phyloP scores from a whole-genome alignment of 1,140 invertebrate species.

The Ostrea edulis region DNA sequence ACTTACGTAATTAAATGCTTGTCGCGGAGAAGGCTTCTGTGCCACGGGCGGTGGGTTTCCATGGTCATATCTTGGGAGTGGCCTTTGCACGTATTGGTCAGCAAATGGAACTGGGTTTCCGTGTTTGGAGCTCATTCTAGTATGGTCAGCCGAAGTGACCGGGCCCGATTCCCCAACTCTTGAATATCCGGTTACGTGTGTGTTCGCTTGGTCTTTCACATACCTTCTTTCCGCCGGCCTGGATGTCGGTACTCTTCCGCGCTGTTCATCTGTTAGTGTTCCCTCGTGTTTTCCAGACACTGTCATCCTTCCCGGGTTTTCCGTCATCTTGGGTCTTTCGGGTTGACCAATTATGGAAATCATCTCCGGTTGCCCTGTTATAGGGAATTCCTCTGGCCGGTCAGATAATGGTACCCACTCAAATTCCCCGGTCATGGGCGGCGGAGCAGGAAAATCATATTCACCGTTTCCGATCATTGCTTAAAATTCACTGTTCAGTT shows the following conservation, averaged over 20 bases:
- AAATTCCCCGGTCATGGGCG: constrained; percentile 1
- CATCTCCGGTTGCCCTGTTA: background rate
- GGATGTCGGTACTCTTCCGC: background rate
- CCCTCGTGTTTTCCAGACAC: background rate
- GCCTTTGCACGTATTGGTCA: background rate
- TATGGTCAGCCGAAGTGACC: background rate
- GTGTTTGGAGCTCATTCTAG: background rate
- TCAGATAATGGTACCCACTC: background rate
- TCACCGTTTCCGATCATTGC: constrained; percentile 3
- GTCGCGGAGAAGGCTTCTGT: constrained; percentile 1
- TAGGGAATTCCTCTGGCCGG: background rate
- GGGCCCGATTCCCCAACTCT: background rate
- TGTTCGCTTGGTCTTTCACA: background rate
- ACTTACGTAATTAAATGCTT: constrained; percentile 15
- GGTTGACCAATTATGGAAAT: background rate
- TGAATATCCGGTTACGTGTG: background rate
- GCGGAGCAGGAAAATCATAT: background rate
- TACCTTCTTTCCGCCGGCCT: background rate
- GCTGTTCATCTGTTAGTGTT: background rate
- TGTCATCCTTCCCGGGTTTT: background rate
- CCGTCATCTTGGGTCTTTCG: background rate
- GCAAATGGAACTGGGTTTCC: background rate
- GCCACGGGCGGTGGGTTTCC: background rate
- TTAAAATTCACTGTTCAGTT: background rate
- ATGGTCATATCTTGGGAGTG: background rate